Evolutionary conservation across 1,140 invertebrate species (phyloP), one percentile per base, ranked within the genome.

Genomic region (Cotesia chilonis): DNA sequence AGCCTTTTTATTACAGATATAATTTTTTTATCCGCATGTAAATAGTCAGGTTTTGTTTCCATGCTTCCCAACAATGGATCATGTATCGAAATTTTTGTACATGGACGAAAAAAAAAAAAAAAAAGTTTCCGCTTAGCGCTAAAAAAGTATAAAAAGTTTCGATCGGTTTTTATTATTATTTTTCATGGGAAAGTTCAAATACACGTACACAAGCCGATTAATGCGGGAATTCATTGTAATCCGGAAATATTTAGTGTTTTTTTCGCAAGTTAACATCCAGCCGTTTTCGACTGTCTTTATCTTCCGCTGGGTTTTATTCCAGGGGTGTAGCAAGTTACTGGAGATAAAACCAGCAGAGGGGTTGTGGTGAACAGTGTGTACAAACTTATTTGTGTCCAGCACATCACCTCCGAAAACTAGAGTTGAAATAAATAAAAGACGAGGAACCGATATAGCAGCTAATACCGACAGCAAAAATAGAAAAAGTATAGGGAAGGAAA

Each of bases 191-290:
- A 66, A 66, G 64, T 61, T 60, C 35, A 69, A 54, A 69, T 60
- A n/a, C 67, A 60, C 52, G 67, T 36, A 69, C 54, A 47, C 54
- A 69, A 69, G 64, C 64, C 47, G 64, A 66, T 66, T 66, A 66
- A 66, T 66, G 47, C 38, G 38, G 47, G 38, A 38, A 41, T 66
- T 51, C 38, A 66, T 47, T 66, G 64, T 66, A 66, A 66, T 66
- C 64, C 64, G 41, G 47, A 66, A 66, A 66, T 66, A 51, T 66
- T 66, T 38, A 17, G 38, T 66, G 20, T 66, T 38, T 66, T 41
- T 63, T 37, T 7, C 12, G 64, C 51, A 12, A 51, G 28, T 51
- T 51, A 51, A 7, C 38, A 47, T 38, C 10, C 38, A 47, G 64
- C 51, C 9, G 10, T 59, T 17, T 59, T 28, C 12, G 0, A 9